phyloP scores from a whole-genome alignment of 1,140 invertebrate genomes.

The Monomorium pharaonis region DNA sequence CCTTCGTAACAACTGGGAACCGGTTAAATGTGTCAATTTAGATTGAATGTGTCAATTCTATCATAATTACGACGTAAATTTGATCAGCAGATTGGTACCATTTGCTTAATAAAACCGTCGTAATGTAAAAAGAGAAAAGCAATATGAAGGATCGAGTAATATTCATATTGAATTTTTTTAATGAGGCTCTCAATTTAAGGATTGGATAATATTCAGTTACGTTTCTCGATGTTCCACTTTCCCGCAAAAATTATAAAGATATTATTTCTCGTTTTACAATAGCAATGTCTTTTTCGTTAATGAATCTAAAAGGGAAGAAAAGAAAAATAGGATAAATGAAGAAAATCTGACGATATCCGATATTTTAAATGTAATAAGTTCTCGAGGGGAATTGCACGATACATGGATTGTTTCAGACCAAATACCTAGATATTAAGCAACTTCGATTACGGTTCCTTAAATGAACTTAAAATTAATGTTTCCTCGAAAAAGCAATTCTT shows the following conservation, averaged over 20 bases:
- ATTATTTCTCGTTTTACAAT: slow-evolving; percentile 36
- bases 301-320: slow-evolving; percentile 27
- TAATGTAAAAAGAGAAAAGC: slow-evolving; percentile 10
- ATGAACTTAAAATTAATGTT: slow-evolving; percentile 8
- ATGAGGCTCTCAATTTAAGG: slow-evolving; percentile 41
- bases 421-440: neutral
- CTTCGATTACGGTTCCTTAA: neutral
- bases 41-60: neutral
- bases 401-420: neutral
- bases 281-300: slow-evolving; percentile 23
- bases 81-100: slow-evolving; percentile 11
- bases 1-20: neutral
- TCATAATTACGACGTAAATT: slow-evolving; percentile 27
- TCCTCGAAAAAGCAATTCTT: neutral
- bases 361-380: slow-evolving; percentile 54
- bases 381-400: slow-evolving; percentile 31
- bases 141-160: slow-evolving; percentile 17
- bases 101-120: neutral
- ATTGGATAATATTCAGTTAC: slow-evolving; percentile 48
- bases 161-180: slow-evolving; percentile 34
- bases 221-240: neutral
- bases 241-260: slow-evolving; percentile 32
- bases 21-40: neutral
- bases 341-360: slow-evolving; percentile 30
- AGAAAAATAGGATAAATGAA: slow-evolving; percentile 33